Evolutionary conservation across 2,113 vertebrate genomes (phyloP).

Genomic region (Nerophis lumbriciformis): DNA sequence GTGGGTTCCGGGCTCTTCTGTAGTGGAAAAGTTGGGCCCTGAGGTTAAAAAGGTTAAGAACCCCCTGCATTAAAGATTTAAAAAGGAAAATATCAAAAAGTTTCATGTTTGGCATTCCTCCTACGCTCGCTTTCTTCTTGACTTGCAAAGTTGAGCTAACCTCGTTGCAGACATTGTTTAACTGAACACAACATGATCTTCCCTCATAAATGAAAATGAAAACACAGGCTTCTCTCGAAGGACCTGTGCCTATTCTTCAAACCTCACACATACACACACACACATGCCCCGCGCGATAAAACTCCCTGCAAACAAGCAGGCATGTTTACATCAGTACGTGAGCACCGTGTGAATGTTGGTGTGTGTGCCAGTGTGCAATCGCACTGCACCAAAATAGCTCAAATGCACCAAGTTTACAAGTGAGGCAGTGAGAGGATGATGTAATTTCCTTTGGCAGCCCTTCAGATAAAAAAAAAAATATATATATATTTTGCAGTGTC

Average conservation of each 20-base stretch:
- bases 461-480: slow-evolving; percentile 9
- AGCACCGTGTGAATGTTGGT: slow-evolving; percentile 16
- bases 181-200: slow-evolving; percentile 30
- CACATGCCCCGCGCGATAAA: background rate
- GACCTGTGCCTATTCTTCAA: slow-evolving; percentile 51
- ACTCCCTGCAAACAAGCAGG: slow-evolving; percentile 7
- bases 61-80: too few relatives aligned
- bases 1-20: too few relatives aligned
- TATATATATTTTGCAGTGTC: background rate
- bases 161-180: slow-evolving; percentile 21
- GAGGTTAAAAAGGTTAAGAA: too few relatives aligned
- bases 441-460: slow-evolving; percentile 20
- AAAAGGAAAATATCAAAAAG: background rate
- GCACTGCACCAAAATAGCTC: slow-evolving; percentile 35
- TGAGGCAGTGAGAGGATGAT: slow-evolving; percentile 14
- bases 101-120: background rate
- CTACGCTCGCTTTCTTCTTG: background rate
- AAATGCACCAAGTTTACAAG: slow-evolving; percentile 27
- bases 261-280: background rate
- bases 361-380: slow-evolving; percentile 8
- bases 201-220: slow-evolving; percentile 31
- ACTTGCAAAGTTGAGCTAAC: slow-evolving; percentile 2
- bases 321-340: slow-evolving; percentile 11
- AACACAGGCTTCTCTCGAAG: slow-evolving; percentile 33
- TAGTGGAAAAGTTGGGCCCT: too few relatives aligned